Conservation (phyloP, 35 echinoderm and acorn worm genomes). For the Nesometra sesokonis region DNA sequence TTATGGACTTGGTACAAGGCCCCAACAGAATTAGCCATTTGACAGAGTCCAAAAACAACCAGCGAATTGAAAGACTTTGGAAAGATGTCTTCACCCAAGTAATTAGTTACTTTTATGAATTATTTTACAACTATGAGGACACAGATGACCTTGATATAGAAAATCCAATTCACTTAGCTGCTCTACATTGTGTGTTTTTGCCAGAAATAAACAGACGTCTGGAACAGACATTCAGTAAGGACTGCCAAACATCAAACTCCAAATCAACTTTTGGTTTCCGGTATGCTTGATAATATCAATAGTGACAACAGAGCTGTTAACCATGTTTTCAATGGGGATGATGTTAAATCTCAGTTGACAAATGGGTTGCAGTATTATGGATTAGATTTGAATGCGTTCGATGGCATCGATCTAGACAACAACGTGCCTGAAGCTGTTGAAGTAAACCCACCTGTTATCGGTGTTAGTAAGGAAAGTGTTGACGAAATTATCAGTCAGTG, state of each 20-base stretch:
- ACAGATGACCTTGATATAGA: not conserved
- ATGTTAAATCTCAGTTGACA: not conserved
- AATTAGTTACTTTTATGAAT: slow-evolving; percentile 14
- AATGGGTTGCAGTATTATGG: not conserved
- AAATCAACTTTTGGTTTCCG: slow-evolving; percentile 12
- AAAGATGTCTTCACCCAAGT: slow-evolving; percentile 18
- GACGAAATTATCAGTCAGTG: too few species aligned
- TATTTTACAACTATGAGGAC: slow-evolving; percentile 13
- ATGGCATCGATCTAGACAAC: not conserved
- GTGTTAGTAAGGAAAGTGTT: too few species aligned
- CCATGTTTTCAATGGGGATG: not conserved
- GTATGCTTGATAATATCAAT: slow-evolving; percentile 6
- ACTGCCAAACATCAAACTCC: slow-evolving; percentile 5
- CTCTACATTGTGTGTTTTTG: slow-evolving; percentile 13
- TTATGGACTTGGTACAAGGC: slow-evolving; percentile 14
- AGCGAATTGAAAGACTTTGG: slow-evolving; percentile 20
- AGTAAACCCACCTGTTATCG: too few species aligned
- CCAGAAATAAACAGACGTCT: slow-evolving; percentile 19
- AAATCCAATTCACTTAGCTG: slow-evolving; percentile 4
- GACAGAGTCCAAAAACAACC: slow-evolving; percentile 15
- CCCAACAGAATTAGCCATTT: slow-evolving; percentile 6
- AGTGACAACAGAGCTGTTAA: slow-evolving; percentile 8
- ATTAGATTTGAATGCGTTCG: not conserved
- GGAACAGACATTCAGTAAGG: slow-evolving; percentile 19
- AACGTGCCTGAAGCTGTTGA: not conserved